Base-by-base conservation (phyloP, 1,140 invertebrate species). In the Phenacoccus solenopsis region DNA sequence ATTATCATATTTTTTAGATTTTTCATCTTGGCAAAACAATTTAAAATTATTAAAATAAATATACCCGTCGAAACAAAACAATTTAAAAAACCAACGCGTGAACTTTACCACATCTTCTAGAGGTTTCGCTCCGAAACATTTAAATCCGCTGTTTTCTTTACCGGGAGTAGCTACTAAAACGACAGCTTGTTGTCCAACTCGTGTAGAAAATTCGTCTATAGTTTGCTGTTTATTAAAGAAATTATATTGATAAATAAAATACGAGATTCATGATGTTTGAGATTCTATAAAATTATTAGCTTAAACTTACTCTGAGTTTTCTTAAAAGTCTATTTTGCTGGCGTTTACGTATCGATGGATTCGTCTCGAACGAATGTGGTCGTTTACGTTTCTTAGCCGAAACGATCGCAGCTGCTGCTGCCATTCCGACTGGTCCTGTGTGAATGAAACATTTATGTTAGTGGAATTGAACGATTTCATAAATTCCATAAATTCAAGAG, bases 171-270 rank as follows among this genome's bases (percentile, higher is more conserved):
- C 94, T 69, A 97, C 93, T 76, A 98, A 81, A 27, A 98, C 94
- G 38, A 98, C 88, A 0, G 96, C 96, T 80, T 98, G 96, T 78
- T 98, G 95, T n/a, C 96, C 96, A 59, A 98, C 94, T 72, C 96
- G 82, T 0, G 93, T 96, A 61, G 94, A 93, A 80, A 97, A 98
- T 79, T 98, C 96, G 77, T 98, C 95, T 77, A 98, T 97, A 12
- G 94, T 92, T 90, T 96, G 87, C 88, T 96, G 78, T 5, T 82
- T 82, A 71, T 73, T 72, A 59, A 73, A 70, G 28, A 38, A 69
- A 35, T 1, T 59, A 1, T 21, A 12, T 67, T 68, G 0, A 68
- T 68, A 38, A 21, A n/a, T 28, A 28, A 21, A 61, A 28, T 21
- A 30, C 22, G 56, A 38, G 24, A 56, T n/a, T n/a, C n/a, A n/a